Evolutionary conservation across 2,888 invertebrate species (phyloP).

Genomic region (Dione vanillae): DNA sequence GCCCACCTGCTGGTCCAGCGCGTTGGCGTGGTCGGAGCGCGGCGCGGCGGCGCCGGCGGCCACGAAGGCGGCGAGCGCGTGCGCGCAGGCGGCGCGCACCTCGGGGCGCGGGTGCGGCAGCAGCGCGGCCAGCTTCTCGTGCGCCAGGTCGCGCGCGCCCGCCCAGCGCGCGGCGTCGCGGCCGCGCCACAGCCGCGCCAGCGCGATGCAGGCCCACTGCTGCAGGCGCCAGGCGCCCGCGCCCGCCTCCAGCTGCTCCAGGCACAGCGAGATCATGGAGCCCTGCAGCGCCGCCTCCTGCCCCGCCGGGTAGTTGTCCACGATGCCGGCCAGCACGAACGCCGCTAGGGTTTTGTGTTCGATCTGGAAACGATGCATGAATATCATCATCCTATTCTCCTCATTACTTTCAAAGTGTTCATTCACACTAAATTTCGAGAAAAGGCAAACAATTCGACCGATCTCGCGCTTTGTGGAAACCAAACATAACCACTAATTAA

Average conservation of each 20-base stretch:
- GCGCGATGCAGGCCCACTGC: conserved; percentile 96
- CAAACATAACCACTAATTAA: too few relatives aligned
- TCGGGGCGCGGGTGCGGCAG: conserved; percentile 93
- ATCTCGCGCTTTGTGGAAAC: too few relatives aligned
- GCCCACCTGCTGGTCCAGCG: conserved; percentile 96
- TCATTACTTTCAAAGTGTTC: too few relatives aligned
- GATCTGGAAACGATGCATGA: conserved; percentile 75
- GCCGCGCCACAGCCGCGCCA: conserved; percentile 95
- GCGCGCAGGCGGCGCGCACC: conserved; percentile 96
- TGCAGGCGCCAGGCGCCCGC: conserved; percentile 91
- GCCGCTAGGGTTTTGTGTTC: conserved; percentile 97
- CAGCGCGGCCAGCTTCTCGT: conserved; percentile 94
- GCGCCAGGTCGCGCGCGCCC: conserved; percentile 97
- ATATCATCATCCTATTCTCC: neutral
- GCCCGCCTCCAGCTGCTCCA: conserved; percentile 93
- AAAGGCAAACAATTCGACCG: too few relatives aligned
- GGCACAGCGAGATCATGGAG: conserved; percentile 94
- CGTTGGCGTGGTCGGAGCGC: conserved; percentile 96
- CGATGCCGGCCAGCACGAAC: conserved; percentile 97
- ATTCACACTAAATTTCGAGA: too few relatives aligned
- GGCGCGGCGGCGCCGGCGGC: conserved; percentile 89
- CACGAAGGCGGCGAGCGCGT: conserved; percentile 97
- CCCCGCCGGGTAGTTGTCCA: conserved; percentile 93
- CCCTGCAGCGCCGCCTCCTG: conserved; percentile 96
- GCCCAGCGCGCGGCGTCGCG: conserved; percentile 96